Base-by-base conservation (phyloP, 2,113 vertebrate species). In the Osmerus eperlanus region DNA sequence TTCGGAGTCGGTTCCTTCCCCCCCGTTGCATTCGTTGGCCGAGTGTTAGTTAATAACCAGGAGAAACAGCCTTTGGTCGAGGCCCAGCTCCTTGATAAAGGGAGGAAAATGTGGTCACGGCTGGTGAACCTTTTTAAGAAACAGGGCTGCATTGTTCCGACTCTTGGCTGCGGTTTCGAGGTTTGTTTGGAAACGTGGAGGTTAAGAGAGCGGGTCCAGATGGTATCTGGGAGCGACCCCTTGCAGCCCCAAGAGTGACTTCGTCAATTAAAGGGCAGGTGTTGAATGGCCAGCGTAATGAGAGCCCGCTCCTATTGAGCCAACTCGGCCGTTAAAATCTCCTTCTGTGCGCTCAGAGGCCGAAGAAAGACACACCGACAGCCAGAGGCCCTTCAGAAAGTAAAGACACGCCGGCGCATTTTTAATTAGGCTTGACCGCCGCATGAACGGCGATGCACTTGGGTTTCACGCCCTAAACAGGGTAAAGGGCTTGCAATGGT, bases 11-110 rank as follows among this genome's bases (percentile, higher is more conserved):
- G 53, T 51, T 83, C 41, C 41, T 47, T 81, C 72, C 78, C 25
- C 81, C 54, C 8, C 11, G 47, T 70, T 61, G 74, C 69, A 70
- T 80, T 79, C 77, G 78, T 81, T 79, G 73, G 70, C 53, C 59
- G 65, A 76, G 21, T 65, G 78, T 79, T 86, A 84, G 67, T 84
- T 79, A 84, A 79, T 86, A 86, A 86, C 72, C 63, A 84, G 60
- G 68, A 76, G 25, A 25, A 71, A 54, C 61, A 71, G 67, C 32
- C 19, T 66, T 47, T 66, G 65, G 36, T 63, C 19, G 56, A 23
- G 72, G 80, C 78, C 82, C 79, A 70, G 78, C 60, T 29, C 55
- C 41, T 56, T 59, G 65, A 65, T 67, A 70, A 71, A 54, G 66
- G 68, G 66, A 67, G 25, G 52, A 56, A 75, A 72, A 75, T 72